Base-by-base conservation (phyloP, 2,888 invertebrate species). In the Ennomos quercinarius region DNA sequence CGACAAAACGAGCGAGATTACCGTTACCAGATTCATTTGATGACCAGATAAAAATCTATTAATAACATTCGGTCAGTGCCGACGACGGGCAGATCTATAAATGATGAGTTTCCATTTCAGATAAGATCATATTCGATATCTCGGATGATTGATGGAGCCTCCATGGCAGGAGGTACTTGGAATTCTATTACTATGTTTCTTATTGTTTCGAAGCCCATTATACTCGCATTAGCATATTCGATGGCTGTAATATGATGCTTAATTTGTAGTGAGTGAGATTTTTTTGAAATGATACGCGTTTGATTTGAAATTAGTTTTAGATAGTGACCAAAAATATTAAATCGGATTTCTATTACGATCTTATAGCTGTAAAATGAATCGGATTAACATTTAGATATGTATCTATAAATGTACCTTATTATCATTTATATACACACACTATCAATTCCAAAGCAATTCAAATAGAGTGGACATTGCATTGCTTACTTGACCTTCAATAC, bases 31-130 rank as follows among this genome's bases (percentile, higher is more conserved):
- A 85, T 86, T 86, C 88, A 84, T 82, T 85, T 86, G 87, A 89
- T 89, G 89, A 89, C 84, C 83, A 86, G 89, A 91, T 91, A 91
- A 76, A 84, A 85, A 92, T 92, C 89, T 91, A 89, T 91, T 91
- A 91, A 91, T 92, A 91, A 90, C 86, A 87, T 90, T 90, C 89
- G 86, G 81, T 76, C 87, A 87, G 81, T 80, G 86, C 83, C 81
- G 87, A 80, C 83, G 86, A 87, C 89, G 83, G 81, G 84, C 84
- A 87, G 86, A 91, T 91, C 88, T 88, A 87, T 91, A 91, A 91
- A 92, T 91, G 91, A 92, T 91, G 91, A 90, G 91, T 90, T 27
- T 91, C 86, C 88, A 84, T 90, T 90, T 86, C 85, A 89, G 91
- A 91, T 91, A 90, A 89, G 89, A 92, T 90, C 89, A 84, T 87